Conservation (phyloP, 2,113 vertebrate genomes). For the Crocuta crocuta region DNA sequence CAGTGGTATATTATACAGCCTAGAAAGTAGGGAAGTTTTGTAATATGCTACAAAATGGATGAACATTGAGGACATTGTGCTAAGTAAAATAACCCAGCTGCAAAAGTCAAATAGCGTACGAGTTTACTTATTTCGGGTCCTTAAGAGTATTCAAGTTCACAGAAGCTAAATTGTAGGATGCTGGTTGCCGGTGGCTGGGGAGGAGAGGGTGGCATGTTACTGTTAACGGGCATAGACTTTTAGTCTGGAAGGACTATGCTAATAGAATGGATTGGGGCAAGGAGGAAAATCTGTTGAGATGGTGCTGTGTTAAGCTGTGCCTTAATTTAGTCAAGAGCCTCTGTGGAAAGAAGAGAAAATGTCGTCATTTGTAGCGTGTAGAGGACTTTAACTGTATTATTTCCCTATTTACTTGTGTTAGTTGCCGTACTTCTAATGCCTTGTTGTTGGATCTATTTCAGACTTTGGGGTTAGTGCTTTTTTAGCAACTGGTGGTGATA, state of each 20-base stretch:
- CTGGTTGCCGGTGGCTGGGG: background rate
- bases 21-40: background rate
- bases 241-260: background rate
- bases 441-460: conserved; percentile 81
- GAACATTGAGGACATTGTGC: background rate
- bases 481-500: conserved; percentile 97
- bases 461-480: conserved; percentile 99
- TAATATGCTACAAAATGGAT: background rate
- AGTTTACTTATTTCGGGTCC: background rate
- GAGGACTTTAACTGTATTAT: background rate
- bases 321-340: background rate
- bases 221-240: background rate
- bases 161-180: background rate
- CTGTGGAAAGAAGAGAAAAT: background rate
- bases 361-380: background rate
- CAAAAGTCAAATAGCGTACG: background rate
- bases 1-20: background rate
- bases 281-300: background rate
- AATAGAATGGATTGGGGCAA: background rate
- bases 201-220: background rate
- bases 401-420: background rate
- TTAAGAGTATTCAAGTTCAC: background rate
- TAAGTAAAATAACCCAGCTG: background rate
- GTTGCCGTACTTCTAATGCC: conserved; percentile 45
- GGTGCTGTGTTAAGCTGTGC: background rate